Percentiles rank a stretch among this genome's conserved stretches.
Evolutionary conservation across 1,140 invertebrate genomes (phyloP).

Genomic region (Vollenhovia emeryi): DNA sequence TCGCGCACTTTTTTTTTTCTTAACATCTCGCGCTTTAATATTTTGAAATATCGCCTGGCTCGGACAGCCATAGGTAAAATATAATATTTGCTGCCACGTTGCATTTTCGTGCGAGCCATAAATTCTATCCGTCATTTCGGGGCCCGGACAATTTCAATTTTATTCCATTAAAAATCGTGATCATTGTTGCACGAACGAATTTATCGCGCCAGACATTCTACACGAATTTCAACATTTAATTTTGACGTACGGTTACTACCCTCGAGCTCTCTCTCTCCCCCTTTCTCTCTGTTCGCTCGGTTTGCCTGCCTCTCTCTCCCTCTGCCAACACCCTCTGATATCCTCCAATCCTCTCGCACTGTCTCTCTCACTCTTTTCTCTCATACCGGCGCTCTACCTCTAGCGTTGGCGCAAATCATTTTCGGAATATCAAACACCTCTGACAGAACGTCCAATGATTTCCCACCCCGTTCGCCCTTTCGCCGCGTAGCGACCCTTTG

Average conservation of each 20-base stretch:
- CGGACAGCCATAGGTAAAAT: conserved; percentile 24
- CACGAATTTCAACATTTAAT: conserved; percentile 64
- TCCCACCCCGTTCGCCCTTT: conserved; percentile 50
- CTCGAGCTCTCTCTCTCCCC: conserved; percentile 17
- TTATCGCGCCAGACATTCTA: conserved; percentile 61
- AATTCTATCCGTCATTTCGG: conserved; percentile 58
- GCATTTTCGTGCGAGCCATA: conserved; percentile 45
- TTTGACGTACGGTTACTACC: conserved; percentile 57
- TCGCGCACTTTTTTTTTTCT: conserved; percentile 36
- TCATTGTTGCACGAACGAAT: conserved; percentile 59
- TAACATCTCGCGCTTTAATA: conserved; percentile 26
- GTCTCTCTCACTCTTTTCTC: neutral
- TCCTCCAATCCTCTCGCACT: conserved; percentile 5
- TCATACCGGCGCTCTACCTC: neutral
- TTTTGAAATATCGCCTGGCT: conserved; percentile 24
- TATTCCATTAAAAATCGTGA: conserved; percentile 61
- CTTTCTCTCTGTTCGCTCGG: neutral
- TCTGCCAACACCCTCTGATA: neutral
- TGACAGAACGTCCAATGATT: conserved; percentile 59
- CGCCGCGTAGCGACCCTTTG: conserved; percentile 34
- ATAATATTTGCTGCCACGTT: conserved; percentile 47
- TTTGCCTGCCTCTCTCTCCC: conserved; percentile 7
- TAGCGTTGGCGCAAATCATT: conserved; percentile 47
- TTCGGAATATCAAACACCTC: conserved; percentile 57
- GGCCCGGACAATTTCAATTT: conserved; percentile 57